Evolutionary conservation across 2,888 invertebrate genomes (phyloP).

Genomic region (Microchrysa polita): DNA sequence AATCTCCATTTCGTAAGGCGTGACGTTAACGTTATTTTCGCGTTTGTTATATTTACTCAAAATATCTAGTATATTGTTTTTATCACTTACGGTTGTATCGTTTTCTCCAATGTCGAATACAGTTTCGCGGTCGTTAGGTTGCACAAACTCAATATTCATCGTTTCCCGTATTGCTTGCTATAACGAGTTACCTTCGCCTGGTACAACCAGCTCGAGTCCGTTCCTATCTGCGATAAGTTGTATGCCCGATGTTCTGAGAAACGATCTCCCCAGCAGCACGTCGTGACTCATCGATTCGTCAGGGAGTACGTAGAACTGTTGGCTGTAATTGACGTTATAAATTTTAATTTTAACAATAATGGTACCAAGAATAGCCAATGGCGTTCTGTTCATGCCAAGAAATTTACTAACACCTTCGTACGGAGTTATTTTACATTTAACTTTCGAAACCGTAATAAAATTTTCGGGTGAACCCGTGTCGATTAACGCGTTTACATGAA

Average conservation of each 20-base stretch:
- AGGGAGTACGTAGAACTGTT: not conserved
- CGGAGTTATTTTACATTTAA: not conserved
- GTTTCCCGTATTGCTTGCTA: not conserved
- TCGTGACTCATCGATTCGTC: not conserved
- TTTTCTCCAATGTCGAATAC: not conserved
- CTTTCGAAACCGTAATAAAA: not conserved
- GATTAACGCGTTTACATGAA: not conserved
- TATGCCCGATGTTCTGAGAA: not conserved
- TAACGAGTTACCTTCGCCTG: not conserved
- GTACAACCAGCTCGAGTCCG: not conserved
- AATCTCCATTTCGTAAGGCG: not conserved
- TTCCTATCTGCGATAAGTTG: not conserved
- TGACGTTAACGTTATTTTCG: not conserved
- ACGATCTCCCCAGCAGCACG: not conserved
- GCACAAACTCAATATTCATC: not conserved
- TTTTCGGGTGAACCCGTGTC: constrained; percentile 4
- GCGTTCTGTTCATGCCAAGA: not conserved
- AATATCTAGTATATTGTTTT: not conserved
- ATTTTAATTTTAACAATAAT: not conserved
- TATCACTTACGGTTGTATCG: not conserved
- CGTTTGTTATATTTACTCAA: not conserved
- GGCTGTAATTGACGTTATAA: not conserved
- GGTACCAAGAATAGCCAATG: not conserved
- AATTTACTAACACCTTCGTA: not conserved
- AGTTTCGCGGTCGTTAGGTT: not conserved